Base-by-base conservation (phyloP, 2,113 vertebrate genomes). In the Penelope pileata region DNA sequence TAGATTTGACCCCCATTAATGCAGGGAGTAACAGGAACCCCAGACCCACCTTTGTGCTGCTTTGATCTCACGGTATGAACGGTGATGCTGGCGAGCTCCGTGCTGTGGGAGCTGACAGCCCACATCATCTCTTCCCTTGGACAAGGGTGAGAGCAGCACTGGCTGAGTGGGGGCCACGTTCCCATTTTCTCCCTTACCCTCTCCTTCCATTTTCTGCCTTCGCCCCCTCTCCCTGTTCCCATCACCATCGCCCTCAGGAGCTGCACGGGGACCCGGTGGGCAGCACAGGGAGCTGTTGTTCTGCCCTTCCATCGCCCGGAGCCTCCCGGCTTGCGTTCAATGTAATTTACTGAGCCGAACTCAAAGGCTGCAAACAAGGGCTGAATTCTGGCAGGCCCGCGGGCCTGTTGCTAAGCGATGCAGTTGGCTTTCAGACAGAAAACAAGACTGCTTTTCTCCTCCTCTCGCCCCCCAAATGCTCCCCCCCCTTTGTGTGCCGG, bases 331-430 rank as follows among this genome's bases (percentile, higher is more conserved):
- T 97, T 91, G 96, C 64, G 93, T 98, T 98, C 98, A 98, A 98
- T 98, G 97, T 98, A 98, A 98, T 99, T 98, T 98, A 98, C 97
- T 96, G 98, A 98, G 97, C 94, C 85, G 96, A 97, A 97, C 98
- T 98, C 98, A 98, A 98, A 98, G 98, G 98, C 98, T 97, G 98
- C 98, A 98, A 98, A 98, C 98, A 99, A 98, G 98, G 97, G 93
- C 95, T 97, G 98, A 97, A 98, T 98, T 98, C 98, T 98, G 98
- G 98, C 98, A 98, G 97, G 98, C 97, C 97, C 97, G 95, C 72
- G 92, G 96, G 82, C 96, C 97, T 27, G 98, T 98, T 98, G 98
- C 98, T 98, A 98, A 98, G 98, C 94, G 84, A 98, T 98, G 96
- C 95, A 78, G 88, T 97, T 97, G 97, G 97, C 97, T 97, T 98